Percentiles rank a stretch among this genome's conserved stretches.
These are phyloP conservation scores for Zaprionus camerounensis DNA, from an alignment of 1,140 invertebrate species.

Conservation along the genomic window DNA sequence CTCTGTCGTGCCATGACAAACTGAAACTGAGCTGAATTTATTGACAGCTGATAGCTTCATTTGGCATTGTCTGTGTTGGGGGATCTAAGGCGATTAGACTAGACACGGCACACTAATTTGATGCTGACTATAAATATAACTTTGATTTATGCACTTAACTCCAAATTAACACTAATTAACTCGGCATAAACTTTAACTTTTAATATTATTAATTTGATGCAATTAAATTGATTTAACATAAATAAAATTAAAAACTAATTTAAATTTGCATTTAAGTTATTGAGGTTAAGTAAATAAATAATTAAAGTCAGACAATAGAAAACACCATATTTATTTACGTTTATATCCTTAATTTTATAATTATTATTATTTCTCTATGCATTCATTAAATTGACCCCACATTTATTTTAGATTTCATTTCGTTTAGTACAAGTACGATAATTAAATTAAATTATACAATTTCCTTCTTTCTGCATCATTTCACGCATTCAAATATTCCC, in stretches of 20 bases:
- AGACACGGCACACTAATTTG: neutral
- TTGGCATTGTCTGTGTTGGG: conserved; percentile 14
- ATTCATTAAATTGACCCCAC: no score
- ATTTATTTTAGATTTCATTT: neutral
- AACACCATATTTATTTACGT: no score
- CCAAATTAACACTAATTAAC: neutral
- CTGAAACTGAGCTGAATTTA: conserved; percentile 42
- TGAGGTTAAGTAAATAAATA: no score
- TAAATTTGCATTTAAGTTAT: no score
- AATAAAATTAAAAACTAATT: no score
- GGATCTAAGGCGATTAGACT: conserved; percentile 28
- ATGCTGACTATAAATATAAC: conserved; percentile 8
- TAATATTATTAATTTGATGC: no score
- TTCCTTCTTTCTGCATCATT: neutral
- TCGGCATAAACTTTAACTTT: neutral
- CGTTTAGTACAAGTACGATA: neutral
- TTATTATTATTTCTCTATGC: no score
- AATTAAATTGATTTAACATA: no score
- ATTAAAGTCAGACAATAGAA: no score
- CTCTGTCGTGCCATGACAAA: neutral
- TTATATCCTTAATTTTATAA: no score
- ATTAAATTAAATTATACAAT: neutral
- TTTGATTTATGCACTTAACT: conserved; percentile 15
- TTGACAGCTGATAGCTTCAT: conserved; percentile 59
- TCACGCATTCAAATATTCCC: conserved; percentile 9